phyloP scores from a whole-genome alignment of 1,140 invertebrate species.

The Neoseiulus cucumeris region DNA sequence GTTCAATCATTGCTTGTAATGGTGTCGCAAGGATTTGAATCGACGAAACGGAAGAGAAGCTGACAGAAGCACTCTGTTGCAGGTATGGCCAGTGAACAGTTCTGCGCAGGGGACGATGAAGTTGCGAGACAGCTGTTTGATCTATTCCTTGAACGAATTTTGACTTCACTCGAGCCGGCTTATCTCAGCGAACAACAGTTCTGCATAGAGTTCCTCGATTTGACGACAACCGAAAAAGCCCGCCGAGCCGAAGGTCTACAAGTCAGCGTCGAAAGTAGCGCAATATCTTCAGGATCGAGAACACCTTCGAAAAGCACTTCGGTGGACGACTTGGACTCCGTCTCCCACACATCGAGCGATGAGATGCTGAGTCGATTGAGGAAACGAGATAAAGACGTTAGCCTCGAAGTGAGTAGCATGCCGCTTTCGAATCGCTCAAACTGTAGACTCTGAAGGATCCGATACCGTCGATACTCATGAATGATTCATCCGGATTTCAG shows the following conservation, averaged over 20 bases:
- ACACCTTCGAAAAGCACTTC: background rate
- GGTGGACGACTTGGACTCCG: background rate
- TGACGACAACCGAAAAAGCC: conserved; percentile 33
- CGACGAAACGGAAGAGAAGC: too few species aligned
- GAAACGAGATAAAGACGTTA: background rate
- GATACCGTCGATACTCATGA: too few species aligned
- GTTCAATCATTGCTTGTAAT: background rate
- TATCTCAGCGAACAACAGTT: conserved; percentile 89
- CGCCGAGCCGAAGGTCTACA: background rate
- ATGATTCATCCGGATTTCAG: too few species aligned
- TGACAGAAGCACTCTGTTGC: too few species aligned
- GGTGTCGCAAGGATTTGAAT: background rate
- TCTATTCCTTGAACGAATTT: conserved; percentile 46
- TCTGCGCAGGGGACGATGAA: conserved; percentile 12
- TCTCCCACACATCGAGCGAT: background rate
- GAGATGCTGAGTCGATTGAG: background rate
- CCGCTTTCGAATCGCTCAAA: too few species aligned
- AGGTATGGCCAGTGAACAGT: conserved; percentile 20
- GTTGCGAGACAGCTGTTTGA: conserved; percentile 9
- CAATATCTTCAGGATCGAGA: background rate
- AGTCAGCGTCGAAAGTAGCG: background rate
- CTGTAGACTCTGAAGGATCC: too few species aligned
- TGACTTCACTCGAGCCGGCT: conserved; percentile 70
- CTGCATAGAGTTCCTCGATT: conserved; percentile 76
- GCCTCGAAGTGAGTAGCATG: background rate